Base-by-base conservation (phyloP, 2,113 vertebrate genomes). In the Anarrhichthys ocellatus region DNA sequence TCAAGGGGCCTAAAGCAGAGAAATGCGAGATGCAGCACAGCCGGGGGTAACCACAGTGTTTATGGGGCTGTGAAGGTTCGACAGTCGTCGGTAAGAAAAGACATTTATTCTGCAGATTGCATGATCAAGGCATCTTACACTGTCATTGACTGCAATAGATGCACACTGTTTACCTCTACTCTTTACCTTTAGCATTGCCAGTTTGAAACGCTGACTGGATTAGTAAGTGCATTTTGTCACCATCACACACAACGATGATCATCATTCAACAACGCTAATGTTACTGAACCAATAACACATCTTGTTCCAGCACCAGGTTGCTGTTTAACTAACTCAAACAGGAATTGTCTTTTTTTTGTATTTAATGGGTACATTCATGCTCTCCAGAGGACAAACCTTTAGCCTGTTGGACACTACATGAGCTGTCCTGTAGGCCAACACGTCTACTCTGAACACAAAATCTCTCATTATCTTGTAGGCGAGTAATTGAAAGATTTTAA, bases 1-100 rank as follows among this genome's bases (percentile, higher is more conserved):
- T 59, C 70, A 80, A 85, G 40, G 58, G 73, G 82, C 72, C 82
- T 73, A 56, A 63, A 89, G 86, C 80, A 42, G 54, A 70, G 63
- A 77, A 81, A 32, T 38, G 54, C 64, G 59, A 64, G 58, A 78
- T 79, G 68, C 70, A 80, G 78, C 69, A 64, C 44, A 81, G 76
- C 80, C 48, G 58, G 64, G 69, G 80, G 87, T 71, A 69, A 77
- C 68, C 42, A 20, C 24, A 17, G 46, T 68, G 86, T 84, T 88
- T 85, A 76, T 40, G 27, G 18, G 69, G 67, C n/a, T 46, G 56
- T 27, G 76, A 63, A 66, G 27, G 38, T 82, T 67, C 24, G 27
- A 69, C 29, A 36, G 48, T 32, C 27, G 34, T 34, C 46, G n/a
- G 42, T 13, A 42, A 62, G 27, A 58, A 34, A 38, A 58, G 38